Evolutionary conservation across 2,888 invertebrate genomes (phyloP).

Genomic region (Arctia plantaginis): DNA sequence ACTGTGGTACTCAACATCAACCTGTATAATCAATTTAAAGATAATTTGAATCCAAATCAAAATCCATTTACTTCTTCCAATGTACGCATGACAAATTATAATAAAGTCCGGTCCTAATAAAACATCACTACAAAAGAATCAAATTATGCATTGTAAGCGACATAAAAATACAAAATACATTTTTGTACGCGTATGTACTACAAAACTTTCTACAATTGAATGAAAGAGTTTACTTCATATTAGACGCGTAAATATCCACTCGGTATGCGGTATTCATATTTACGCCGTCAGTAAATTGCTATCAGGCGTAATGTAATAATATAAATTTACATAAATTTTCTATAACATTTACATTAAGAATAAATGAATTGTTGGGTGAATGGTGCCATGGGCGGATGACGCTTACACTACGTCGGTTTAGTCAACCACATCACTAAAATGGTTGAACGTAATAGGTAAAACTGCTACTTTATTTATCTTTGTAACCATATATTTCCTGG

Average conservation of each 20-base stretch:
- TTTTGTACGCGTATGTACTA: constrained; percentile 35
- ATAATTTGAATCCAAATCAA: constrained; percentile 43
- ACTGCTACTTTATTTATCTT: constrained; percentile 42
- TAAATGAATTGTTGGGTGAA: constrained; percentile 75
- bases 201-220: constrained; percentile 59
- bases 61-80: constrained; percentile 27
- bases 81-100: constrained; percentile 41
- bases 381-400: constrained; percentile 50
- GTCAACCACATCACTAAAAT: constrained; percentile 30
- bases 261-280: constrained; percentile 76
- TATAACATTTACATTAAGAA: constrained; percentile 84
- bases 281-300: constrained; percentile 77
- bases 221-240: constrained; percentile 60
- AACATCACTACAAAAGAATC: constrained; percentile 45
- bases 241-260: constrained; percentile 61
- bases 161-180: constrained; percentile 46
- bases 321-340: constrained; percentile 83
- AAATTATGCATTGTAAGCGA: constrained; percentile 50
- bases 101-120: constrained; percentile 47
- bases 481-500: constrained; percentile 42
- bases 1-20: constrained; percentile 7
- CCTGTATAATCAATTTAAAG: constrained; percentile 10
- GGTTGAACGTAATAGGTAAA: constrained; percentile 36
- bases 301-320: constrained; percentile 82
- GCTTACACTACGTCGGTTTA: constrained; percentile 40